A percentile compares a stretch with the other conserved stretches of the same genome.
Conservation (phyloP, 2,797 vertebrate genomes). For the Scyliorhinus canicula region DNA sequence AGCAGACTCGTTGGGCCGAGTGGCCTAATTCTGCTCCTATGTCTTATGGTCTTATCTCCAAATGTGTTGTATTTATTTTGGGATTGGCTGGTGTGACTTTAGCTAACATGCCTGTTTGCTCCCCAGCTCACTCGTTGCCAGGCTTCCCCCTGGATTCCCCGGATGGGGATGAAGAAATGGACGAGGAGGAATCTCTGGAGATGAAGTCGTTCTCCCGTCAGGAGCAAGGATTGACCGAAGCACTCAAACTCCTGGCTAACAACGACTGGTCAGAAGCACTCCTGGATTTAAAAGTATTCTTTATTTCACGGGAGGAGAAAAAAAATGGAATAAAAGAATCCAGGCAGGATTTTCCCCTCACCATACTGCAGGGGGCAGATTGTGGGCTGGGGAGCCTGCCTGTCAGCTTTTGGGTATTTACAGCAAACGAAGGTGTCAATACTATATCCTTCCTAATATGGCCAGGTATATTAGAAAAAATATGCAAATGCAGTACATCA, state of each 20-base stretch:
- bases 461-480: not conserved
- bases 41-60: too few species aligned
- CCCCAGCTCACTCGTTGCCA: conserved; percentile 48
- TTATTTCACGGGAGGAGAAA: not conserved
- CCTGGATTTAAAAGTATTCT: not conserved
- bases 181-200: not conserved
- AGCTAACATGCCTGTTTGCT: not conserved
- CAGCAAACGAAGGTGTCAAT: too few species aligned
- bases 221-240: conserved; percentile 47
- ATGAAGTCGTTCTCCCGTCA: conserved; percentile 47
- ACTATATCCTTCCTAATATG: not conserved
- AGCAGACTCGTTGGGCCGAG: too few species aligned
- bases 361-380: not conserved
- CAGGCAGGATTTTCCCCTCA: not conserved
- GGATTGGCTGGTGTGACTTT: not conserved
- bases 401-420: not conserved
- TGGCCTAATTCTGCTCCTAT: too few species aligned
- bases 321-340: not conserved
- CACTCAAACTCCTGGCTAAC: conserved; percentile 47
- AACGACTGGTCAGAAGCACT: conserved; percentile 56
- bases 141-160: conserved; percentile 42
- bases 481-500: not conserved
- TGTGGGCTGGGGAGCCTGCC: not conserved
- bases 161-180: conserved; percentile 45
- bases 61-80: conserved; percentile 15